These are phyloP conservation scores for Melipona bicolor DNA, from an alignment of 2,888 invertebrate genomes.

Conservation along the genomic window DNA sequence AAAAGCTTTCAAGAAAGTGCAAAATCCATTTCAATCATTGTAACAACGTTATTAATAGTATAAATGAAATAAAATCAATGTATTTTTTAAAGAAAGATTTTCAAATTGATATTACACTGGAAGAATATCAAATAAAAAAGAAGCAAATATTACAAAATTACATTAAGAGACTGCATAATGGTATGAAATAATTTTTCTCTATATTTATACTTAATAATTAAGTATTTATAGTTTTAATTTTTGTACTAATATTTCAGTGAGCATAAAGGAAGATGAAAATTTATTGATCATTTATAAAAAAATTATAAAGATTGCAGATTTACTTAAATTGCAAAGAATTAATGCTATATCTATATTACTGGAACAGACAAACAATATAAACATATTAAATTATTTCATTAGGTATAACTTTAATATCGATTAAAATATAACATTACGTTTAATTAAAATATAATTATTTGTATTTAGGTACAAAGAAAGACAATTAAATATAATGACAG, in stretches of 20 bases:
- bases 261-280: slow-evolving; percentile 34
- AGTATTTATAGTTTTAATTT: slow-evolving; percentile 14
- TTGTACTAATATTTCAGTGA: slow-evolving; percentile 39
- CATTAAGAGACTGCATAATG: slow-evolving; percentile 55
- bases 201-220: slow-evolving; percentile 7
- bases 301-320: slow-evolving; percentile 66
- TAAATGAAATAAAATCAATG: slow-evolving; percentile 67
- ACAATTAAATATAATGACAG: slow-evolving; percentile 32
- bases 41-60: slow-evolving; percentile 33
- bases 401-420: slow-evolving; percentile 55
- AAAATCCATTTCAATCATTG: slow-evolving; percentile 36
- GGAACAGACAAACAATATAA: slow-evolving; percentile 53
- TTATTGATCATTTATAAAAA: slow-evolving; percentile 56
- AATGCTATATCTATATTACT: slow-evolving; percentile 66
- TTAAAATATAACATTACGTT: slow-evolving; percentile 1
- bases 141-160: slow-evolving; percentile 65
- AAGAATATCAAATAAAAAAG: slow-evolving; percentile 67
- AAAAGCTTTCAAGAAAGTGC: slow-evolving; percentile 55
- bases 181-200: slow-evolving; percentile 58
- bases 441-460: background rate
- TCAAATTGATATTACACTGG: slow-evolving; percentile 61
- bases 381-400: slow-evolving; percentile 65
- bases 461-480: slow-evolving; percentile 33
- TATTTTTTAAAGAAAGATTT: slow-evolving; percentile 72
- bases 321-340: slow-evolving; percentile 69